phyloP scores from a whole-genome alignment of 2,113 vertebrate species.

The Gavialis gangeticus region DNA sequence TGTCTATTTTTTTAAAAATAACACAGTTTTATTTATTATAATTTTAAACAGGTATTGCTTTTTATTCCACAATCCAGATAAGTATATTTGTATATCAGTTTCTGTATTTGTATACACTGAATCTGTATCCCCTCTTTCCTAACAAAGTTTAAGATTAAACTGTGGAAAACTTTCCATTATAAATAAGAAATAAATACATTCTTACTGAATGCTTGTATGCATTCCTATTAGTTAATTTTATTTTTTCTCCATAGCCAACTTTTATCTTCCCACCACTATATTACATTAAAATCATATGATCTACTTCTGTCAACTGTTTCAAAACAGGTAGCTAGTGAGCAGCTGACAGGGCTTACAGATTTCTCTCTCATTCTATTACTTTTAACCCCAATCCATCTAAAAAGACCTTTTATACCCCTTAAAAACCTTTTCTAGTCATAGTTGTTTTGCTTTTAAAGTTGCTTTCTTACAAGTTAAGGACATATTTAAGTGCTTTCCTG shows the following conservation, averaged over 20 bases:
- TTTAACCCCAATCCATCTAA: slow-evolving; percentile 1
- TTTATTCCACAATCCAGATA: neutral
- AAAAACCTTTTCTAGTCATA: slow-evolving; percentile 21
- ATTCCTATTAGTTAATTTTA: neutral
- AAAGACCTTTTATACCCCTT: neutral
- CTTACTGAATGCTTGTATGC: neutral
- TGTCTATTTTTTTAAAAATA: neutral
- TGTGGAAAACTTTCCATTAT: neutral
- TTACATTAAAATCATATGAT: neutral
- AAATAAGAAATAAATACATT: neutral
- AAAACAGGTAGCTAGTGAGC: neutral
- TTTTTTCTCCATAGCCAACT: neutral
- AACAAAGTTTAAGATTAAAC: neutral
- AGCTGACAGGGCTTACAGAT: neutral
- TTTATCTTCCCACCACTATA: neutral
- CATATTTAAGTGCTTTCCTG: slow-evolving; percentile 38
- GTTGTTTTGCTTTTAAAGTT: slow-evolving; percentile 20
- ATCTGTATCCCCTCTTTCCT: neutral
- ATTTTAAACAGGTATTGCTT: neutral
- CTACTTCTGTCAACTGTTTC: neutral
- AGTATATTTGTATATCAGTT: neutral
- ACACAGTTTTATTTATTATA: neutral
- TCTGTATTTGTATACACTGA: neutral
- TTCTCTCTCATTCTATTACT: neutral
- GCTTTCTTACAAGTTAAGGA: neutral